Conservation (phyloP, 2,888 invertebrate species). For the Pseudeuparius sepicola region DNA sequence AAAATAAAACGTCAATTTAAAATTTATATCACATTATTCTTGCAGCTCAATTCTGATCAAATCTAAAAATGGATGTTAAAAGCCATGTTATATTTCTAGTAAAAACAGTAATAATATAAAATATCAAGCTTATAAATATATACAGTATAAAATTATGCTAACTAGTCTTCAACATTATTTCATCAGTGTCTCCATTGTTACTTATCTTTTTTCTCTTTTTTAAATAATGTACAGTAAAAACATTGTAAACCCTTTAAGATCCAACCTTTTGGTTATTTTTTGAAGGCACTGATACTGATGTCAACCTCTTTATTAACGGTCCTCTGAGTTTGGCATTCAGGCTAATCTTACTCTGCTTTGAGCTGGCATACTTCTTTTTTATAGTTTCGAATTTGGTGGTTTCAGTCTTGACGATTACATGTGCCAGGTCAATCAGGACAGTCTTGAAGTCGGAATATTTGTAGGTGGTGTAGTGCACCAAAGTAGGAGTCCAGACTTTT, state of each 20-base stretch:
- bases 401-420: slow-evolving; percentile 56
- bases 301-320: slow-evolving; percentile 30
- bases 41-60: too few species aligned
- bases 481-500: slow-evolving; percentile 61
- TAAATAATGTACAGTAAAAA: too few species aligned
- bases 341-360: slow-evolving; percentile 55
- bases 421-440: slow-evolving; percentile 58
- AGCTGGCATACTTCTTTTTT: slow-evolving; percentile 52
- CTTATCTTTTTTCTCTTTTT: too few species aligned
- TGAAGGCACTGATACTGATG: slow-evolving; percentile 10
- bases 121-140: too few species aligned
- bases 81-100: too few species aligned
- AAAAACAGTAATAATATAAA: too few species aligned
- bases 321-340: slow-evolving; percentile 51
- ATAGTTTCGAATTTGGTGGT: slow-evolving; percentile 61
- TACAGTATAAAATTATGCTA: too few species aligned
- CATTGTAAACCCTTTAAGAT: background rate
- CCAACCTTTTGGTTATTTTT: background rate
- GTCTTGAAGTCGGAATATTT: slow-evolving; percentile 56
- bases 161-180: too few species aligned
- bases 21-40: too few species aligned
- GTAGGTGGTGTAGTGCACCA: slow-evolving; percentile 71
- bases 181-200: too few species aligned
- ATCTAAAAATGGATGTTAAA: too few species aligned
- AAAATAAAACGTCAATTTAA: too few species aligned